phyloP scores from a whole-genome alignment of 1,140 invertebrate genomes.

The Ridgeia piscesae region DNA sequence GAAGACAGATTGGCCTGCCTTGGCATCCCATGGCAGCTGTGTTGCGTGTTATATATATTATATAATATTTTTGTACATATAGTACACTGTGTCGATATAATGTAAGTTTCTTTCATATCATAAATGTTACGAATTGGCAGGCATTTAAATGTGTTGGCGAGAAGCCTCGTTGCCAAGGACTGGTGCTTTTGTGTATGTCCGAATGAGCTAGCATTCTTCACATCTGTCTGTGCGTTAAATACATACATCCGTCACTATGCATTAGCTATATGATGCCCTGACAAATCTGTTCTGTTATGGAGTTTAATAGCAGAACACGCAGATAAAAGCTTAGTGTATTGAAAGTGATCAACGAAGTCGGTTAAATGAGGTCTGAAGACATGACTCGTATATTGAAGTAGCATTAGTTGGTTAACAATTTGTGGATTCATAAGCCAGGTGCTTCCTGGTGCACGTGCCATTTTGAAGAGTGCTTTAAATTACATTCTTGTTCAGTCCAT shows the following conservation, averaged over 20 bases:
- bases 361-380: too few relatives aligned
- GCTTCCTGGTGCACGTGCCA: too few relatives aligned
- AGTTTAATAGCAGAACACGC: neutral
- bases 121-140: neutral
- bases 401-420: too few relatives aligned
- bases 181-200: neutral
- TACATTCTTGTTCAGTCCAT: too few relatives aligned
- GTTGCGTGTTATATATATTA: conserved; percentile 1
- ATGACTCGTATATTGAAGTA: too few relatives aligned
- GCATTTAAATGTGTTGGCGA: neutral
- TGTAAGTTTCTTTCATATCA: conserved; percentile 1
- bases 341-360: too few relatives aligned
- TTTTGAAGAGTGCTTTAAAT: too few relatives aligned
- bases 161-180: neutral
- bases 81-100: neutral
- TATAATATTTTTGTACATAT: conserved; percentile 1
- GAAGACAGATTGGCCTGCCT: neutral
- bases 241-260: neutral
- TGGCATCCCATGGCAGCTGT: neutral
- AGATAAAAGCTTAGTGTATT: neutral
- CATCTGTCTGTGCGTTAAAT: neutral
- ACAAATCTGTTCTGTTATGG: neutral
- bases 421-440: too few relatives aligned
- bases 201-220: neutral
- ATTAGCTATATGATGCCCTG: neutral